phyloP scores from a whole-genome alignment of 2,113 vertebrate genomes.

The Gnathonemus echidnorhynchus region DNA sequence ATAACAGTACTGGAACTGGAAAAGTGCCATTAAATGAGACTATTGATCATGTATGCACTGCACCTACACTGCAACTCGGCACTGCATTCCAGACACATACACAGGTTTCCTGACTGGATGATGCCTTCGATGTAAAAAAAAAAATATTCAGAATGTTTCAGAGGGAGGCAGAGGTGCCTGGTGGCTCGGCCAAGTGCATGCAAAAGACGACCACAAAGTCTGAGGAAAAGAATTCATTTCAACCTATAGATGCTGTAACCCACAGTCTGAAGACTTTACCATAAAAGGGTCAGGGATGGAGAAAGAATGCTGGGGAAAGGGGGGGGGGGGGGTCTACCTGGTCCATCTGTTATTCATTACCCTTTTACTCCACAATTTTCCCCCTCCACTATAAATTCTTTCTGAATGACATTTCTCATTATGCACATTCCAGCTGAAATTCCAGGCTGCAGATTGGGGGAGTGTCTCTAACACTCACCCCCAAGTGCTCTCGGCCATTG shows the following conservation, averaged over 20 bases:
- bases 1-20: background rate
- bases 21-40: background rate
- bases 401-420: slow-evolving; percentile 33
- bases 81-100: background rate
- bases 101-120: background rate
- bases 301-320: background rate
- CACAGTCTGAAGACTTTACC: slow-evolving; percentile 1
- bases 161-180: background rate
- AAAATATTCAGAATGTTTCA: background rate
- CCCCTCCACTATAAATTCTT: slow-evolving; percentile 30
- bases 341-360: slow-evolving; percentile 36
- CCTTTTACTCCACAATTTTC: background rate
- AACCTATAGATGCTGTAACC: background rate
- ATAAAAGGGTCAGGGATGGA: slow-evolving; percentile 17
- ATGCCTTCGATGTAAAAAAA: background rate
- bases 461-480: background rate
- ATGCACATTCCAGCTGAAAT: slow-evolving; percentile 31
- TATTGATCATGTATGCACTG: background rate
- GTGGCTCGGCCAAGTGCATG: background rate
- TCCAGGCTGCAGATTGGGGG: background rate
- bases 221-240: background rate
- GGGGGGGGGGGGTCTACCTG: slow-evolving; percentile 2
- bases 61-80: background rate
- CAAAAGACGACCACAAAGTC: background rate
- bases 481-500: background rate